These are phyloP conservation scores for Byasa hedistus DNA, from an alignment of 2,888 invertebrate species.

Conservation along the genomic window DNA sequence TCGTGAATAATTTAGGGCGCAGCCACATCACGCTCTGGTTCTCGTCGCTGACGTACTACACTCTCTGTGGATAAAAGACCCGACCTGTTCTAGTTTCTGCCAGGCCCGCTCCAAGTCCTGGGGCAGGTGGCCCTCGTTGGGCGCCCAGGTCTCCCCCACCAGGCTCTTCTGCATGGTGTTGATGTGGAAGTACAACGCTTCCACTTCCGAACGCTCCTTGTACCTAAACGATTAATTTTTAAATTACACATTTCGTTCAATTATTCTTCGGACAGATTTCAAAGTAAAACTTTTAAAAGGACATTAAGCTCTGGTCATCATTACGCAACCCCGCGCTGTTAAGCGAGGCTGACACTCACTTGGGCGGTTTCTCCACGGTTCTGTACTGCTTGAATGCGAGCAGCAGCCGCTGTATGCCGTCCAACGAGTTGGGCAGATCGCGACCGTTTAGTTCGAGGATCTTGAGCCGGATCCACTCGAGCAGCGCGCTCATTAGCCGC, in stretches of 20 bases:
- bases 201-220: conserved; percentile 97
- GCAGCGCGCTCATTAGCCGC: conserved; percentile 88
- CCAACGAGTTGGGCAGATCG: conserved; percentile 95
- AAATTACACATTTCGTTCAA: not conserved
- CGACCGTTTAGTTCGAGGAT: conserved; percentile 90
- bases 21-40: no score
- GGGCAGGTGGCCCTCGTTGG: conserved; percentile 93
- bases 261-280: no score
- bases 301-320: no score
- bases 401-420: conserved; percentile 95
- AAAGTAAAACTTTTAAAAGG: no score
- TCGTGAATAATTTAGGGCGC: no score
- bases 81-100: conserved; percentile 89
- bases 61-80: not conserved
- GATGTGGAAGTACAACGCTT: conserved; percentile 97
- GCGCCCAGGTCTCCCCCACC: conserved; percentile 91
- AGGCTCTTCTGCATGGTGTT: conserved; percentile 97
- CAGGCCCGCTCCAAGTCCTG: conserved; percentile 98
- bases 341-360: conserved; percentile 76
- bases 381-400: conserved; percentile 96
- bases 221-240: conserved; percentile 81
- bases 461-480: conserved; percentile 96
- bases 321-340: no score
- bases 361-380: conserved; percentile 98
- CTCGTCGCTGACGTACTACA: no score